These are phyloP conservation scores for Ispidina picta DNA, from an alignment of 2,797 vertebrate species.

Conservation along the genomic window DNA sequence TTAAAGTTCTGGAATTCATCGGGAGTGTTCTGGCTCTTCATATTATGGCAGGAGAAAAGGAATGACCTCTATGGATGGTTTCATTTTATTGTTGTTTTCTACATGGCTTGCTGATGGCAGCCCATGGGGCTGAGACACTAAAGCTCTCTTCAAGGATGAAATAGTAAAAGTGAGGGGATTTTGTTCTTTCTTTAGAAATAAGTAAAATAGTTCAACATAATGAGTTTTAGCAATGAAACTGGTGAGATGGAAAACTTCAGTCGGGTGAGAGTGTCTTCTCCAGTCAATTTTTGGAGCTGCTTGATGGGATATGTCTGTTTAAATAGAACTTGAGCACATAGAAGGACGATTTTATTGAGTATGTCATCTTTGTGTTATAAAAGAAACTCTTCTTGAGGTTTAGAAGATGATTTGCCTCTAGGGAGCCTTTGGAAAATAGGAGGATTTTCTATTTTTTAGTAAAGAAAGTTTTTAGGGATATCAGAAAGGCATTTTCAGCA, in stretches of 20 bases:
- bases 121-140: conserved; percentile 19
- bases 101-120: conserved; percentile 42
- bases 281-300: background rate
- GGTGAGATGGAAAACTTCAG: conserved; percentile 52
- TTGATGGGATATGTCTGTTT: conserved; percentile 13
- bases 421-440: conserved; percentile 9
- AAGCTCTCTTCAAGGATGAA: conserved; percentile 56
- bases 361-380: background rate
- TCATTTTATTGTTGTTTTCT: conserved; percentile 65
- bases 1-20: conserved; percentile 58
- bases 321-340: background rate
- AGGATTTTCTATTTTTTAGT: background rate
- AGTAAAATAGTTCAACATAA: conserved; percentile 22
- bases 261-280: background rate
- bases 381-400: conserved; percentile 11
- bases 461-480: conserved; percentile 3
- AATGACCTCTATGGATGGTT: conserved; percentile 60
- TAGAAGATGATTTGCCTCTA: conserved; percentile 18
- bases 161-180: conserved; percentile 20
- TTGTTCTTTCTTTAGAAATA: conserved; percentile 44
- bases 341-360: conserved; percentile 38
- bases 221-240: conserved; percentile 38
- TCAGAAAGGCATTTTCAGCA: background rate
- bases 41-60: conserved; percentile 47
- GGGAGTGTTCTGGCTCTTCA: conserved; percentile 28